Conservation (phyloP, 2,797 vertebrate genomes). For the Paratrypauchen microcephalus region DNA sequence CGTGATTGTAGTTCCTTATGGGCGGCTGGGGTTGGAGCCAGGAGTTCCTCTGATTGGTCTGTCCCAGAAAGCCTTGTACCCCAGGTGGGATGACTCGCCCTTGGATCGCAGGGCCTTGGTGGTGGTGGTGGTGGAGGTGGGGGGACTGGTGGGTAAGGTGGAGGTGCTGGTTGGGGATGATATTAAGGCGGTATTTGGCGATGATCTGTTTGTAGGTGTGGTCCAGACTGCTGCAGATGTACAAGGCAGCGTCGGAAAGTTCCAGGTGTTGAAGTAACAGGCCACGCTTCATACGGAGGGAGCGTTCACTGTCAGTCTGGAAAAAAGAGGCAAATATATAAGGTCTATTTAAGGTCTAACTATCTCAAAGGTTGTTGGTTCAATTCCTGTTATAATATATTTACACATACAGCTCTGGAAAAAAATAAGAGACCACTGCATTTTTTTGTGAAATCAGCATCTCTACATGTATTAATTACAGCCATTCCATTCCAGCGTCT, state of each 20-base stretch:
- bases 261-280: conserved; percentile 78
- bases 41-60: conserved; percentile 27
- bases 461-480: too few relatives aligned
- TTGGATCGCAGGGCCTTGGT: conserved; percentile 15
- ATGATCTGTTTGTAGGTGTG: conserved; percentile 74
- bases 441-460: too few relatives aligned
- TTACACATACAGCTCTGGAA: too few relatives aligned
- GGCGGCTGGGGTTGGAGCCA: conserved; percentile 48
- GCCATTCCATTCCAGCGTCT: too few relatives aligned
- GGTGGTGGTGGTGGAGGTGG: conserved; percentile 35
- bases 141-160: background rate
- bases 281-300: conserved; percentile 74
- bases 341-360: background rate
- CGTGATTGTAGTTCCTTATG: conserved; percentile 75
- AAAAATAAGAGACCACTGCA: too few relatives aligned
- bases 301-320: conserved; percentile 45
- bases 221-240: conserved; percentile 76
- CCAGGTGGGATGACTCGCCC: conserved; percentile 2
- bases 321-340: background rate
- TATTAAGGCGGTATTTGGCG: conserved; percentile 73
- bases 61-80: conserved; percentile 12
- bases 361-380: too few relatives aligned
- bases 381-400: too few relatives aligned
- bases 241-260: conserved; percentile 68
- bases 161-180: conserved; percentile 71